Conservation (phyloP, 2,797 vertebrate genomes). For the Scolopax bukidnonensis region DNA sequence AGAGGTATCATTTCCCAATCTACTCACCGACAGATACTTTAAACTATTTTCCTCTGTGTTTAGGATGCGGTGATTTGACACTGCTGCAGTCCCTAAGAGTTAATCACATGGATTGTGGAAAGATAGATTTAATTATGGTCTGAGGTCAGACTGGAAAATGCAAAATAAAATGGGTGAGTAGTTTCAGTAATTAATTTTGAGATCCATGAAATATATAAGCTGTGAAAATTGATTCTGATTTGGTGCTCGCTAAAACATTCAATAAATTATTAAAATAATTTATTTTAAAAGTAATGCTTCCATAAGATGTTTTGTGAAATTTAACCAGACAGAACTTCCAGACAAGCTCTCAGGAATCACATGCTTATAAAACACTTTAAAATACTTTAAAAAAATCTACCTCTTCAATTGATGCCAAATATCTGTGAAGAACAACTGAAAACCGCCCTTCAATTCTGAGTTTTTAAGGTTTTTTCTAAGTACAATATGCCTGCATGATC, state of each 20-base stretch:
- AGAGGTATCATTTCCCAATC: neutral
- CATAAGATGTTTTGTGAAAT: neutral
- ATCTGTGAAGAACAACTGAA: neutral
- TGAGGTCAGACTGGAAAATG: neutral
- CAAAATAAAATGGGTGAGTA: neutral
- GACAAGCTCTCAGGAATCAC: neutral
- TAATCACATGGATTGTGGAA: neutral
- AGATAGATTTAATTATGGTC: neutral
- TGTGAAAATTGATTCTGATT: neutral
- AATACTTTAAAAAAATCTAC: neutral
- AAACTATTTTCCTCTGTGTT: neutral
- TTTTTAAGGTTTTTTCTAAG: neutral
- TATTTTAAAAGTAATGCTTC: neutral
- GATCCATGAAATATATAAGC: neutral
- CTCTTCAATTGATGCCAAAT: neutral
- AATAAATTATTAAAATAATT: neutral
- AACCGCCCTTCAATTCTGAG: neutral
- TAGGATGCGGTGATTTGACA: neutral
- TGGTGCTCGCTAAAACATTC: neutral
- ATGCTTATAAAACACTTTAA: neutral
- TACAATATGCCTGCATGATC: neutral
- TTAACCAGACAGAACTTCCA: neutral
- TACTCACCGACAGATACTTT: neutral
- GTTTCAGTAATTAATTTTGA: conserved; percentile 3
- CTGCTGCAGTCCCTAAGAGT: neutral